Base-by-base conservation (phyloP, 2,888 invertebrate genomes). In the Notodromas monacha region DNA sequence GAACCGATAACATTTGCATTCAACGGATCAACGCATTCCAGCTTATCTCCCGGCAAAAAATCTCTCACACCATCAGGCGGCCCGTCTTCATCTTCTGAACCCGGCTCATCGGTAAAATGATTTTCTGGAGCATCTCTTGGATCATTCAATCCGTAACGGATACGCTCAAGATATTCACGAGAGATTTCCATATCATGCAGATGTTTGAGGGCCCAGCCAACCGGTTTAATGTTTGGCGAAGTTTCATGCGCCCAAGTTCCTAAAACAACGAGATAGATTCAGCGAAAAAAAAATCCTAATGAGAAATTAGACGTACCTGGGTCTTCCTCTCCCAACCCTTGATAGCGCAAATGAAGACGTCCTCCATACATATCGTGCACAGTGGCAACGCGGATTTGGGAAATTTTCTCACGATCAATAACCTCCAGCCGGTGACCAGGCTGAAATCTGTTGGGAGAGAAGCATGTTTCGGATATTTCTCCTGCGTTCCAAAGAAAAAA, bases 241-340 rank as follows among this genome's bases (percentile, higher is more conserved):
- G 76, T 73, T 49, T 84, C 79, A 39, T 89, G 86, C 45, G 84
- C 86, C 86, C 86, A 92, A 48, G 92, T 89, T 3, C 81, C 57
- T 47, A 48, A 30, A 33, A 32, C 6, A 31, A 14, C 6, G 11
- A 16, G 21, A 14, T 15, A 8, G 12, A 29, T n/a, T n/a, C 29
- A 10, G 12, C 11, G 10, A 12, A 15, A 12, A 4, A 33, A 16
- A 10, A 5, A n/a, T 32, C 16, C 14, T 12, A 15, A 16, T 31
- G 29, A 10, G 16, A 30, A 33, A 13, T 26, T 14, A 29, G 3
- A 31, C 32, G 32, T 34, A 48, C 48, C 73, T 39, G 65, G 65
- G 43, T 74, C 73, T 37, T 68, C 66, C 0, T 63, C 59, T 8
- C 64, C 57, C 35, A 69, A 64, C 41, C 77, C 74, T 40, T 69